A percentile compares a stretch with the other conserved stretches of the same genome.
Evolutionary conservation across 2,888 invertebrate genomes (phyloP).

Genomic region (Notodonta ziczac): DNA sequence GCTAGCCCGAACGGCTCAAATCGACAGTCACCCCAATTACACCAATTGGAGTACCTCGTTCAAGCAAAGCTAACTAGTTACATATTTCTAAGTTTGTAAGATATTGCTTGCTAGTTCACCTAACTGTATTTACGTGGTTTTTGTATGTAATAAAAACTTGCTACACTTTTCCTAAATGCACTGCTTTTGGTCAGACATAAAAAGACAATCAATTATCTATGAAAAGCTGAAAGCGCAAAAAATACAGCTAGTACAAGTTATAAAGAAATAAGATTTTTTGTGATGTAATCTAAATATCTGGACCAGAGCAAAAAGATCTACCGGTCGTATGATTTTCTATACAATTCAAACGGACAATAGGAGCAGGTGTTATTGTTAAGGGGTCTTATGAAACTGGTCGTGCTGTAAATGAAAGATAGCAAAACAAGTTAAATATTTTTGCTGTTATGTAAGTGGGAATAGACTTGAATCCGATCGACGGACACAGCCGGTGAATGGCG

Average conservation of each 20-base stretch:
- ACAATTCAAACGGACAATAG: background rate
- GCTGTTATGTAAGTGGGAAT: slow-evolving; percentile 63
- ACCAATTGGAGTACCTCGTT: no score
- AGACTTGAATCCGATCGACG: slow-evolving; percentile 55
- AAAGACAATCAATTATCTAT: slow-evolving; percentile 10
- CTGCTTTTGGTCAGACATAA: slow-evolving; percentile 5
- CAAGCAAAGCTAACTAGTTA: no score
- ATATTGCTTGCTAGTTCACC: background rate
- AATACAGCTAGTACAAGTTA: background rate
- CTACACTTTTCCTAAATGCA: slow-evolving; percentile 2
- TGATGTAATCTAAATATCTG: slow-evolving; percentile 8
- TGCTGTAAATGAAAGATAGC: slow-evolving; percentile 14
- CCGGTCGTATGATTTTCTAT: background rate
- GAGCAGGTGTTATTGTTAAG: background rate
- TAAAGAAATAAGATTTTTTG: slow-evolving; percentile 5
- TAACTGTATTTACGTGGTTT: background rate
- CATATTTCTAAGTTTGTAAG: background rate
- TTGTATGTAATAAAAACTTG: background rate
- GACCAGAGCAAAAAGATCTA: slow-evolving; percentile 1
- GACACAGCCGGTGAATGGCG: slow-evolving; percentile 65
- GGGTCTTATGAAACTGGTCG: slow-evolving; percentile 5
- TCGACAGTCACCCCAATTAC: no score
- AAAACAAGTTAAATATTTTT: slow-evolving; percentile 61
- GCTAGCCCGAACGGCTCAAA: no score
- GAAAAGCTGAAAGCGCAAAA: slow-evolving; percentile 6